Conservation (phyloP, 2,888 invertebrate species). For the Pilophorus perplexus region DNA sequence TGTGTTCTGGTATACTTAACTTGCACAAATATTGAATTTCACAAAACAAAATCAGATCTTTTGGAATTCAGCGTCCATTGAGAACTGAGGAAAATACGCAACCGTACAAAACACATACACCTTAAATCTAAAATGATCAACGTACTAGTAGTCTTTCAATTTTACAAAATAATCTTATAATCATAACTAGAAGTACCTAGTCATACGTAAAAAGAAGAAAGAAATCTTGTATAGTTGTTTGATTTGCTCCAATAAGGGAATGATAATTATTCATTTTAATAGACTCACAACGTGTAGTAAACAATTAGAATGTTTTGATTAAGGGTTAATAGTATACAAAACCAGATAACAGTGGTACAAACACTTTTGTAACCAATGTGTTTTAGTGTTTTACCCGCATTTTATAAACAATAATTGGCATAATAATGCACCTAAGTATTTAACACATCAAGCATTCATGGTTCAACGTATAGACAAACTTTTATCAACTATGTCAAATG, state of each 20-base stretch:
- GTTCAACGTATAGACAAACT: slow-evolving; percentile 42
- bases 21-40: too few species aligned
- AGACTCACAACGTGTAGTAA: slow-evolving; percentile 37
- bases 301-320: slow-evolving; percentile 38
- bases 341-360: slow-evolving; percentile 42
- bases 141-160: slow-evolving; percentile 37
- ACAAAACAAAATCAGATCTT: too few species aligned
- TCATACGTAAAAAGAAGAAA: slow-evolving; percentile 3
- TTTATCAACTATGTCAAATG: slow-evolving; percentile 40
- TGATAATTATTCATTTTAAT: slow-evolving; percentile 23
- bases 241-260: slow-evolving; percentile 22
- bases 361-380: slow-evolving; percentile 39
- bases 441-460: slow-evolving; percentile 41
- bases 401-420: slow-evolving; percentile 42
- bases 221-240: slow-evolving; percentile 11
- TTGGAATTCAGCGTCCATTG: too few species aligned
- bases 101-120: slow-evolving; percentile 24
- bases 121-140: slow-evolving; percentile 33
- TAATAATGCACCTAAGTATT: slow-evolving; percentile 37
- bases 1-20: too few species aligned
- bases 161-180: slow-evolving; percentile 34
- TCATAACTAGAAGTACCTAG: slow-evolving; percentile 12
- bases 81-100: slow-evolving; percentile 17
- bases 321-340: slow-evolving; percentile 34
- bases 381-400: slow-evolving; percentile 41